Percentiles rank a stretch among this genome's conserved stretches.
Evolutionary conservation across 92 coral and sea anemone species (phyloP).

Genomic region (Epizoanthus scotinus): DNA sequence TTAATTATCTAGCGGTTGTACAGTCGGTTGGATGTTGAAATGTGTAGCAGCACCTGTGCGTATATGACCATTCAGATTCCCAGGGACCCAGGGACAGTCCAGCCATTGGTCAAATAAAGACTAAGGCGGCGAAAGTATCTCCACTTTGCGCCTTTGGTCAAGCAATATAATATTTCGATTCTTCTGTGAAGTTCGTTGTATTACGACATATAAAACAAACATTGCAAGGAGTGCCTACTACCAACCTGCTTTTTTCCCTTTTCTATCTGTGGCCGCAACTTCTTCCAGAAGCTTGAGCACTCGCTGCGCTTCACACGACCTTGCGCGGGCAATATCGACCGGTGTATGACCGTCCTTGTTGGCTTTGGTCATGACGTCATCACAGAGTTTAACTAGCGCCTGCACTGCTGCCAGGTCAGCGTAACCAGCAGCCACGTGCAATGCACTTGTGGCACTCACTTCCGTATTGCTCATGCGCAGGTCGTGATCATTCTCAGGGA

Average conservation of each 20-base stretch:
- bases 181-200: too few relatives aligned
- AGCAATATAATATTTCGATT: too few relatives aligned
- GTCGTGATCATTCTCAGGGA: constrained; percentile 36
- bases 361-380: constrained; percentile 32
- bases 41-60: too few relatives aligned
- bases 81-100: too few relatives aligned
- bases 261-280: constrained; percentile 25
- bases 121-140: too few relatives aligned
- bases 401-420: constrained; percentile 28
- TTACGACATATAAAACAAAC: neutral
- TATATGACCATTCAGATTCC: too few relatives aligned
- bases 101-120: too few relatives aligned
- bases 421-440: constrained; percentile 36
- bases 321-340: constrained; percentile 31
- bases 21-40: too few relatives aligned
- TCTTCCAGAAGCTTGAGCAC: constrained; percentile 37
- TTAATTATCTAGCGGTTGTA: too few relatives aligned
- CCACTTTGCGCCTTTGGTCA: too few relatives aligned
- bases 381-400: constrained; percentile 31
- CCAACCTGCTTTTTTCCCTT: constrained; percentile 35
- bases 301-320: constrained; percentile 29
- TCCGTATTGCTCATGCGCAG: constrained; percentile 26
- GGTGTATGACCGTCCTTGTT: constrained; percentile 37
- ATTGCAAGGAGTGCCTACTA: neutral
- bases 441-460: constrained; percentile 7